Base-by-base conservation (phyloP, 2,888 invertebrate genomes). In the Ashinkailepas kermadecensis region DNA sequence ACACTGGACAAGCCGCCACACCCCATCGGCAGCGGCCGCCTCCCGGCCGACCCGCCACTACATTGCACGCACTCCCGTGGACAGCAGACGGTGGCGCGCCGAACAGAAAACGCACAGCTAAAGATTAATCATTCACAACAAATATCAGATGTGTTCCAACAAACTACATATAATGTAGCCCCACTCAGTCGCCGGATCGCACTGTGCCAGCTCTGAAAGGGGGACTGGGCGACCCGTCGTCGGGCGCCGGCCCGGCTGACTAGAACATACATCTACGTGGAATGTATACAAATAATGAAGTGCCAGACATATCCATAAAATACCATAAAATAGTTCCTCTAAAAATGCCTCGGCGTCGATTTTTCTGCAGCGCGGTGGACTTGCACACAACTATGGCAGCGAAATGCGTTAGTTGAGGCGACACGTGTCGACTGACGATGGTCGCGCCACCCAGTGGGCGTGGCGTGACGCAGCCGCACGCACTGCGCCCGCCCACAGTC, bases 241-340 rank as follows among this genome's bases (percentile, higher is more conserved):
- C 39, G 18, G 15, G 12, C 12, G n/a, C 15, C 70, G 9, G 54
- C 74, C 74, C 39, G 56, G 21, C 74, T 74, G 74, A 74, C 74
- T 74, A 74, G 74, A 74, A 74, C 74, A 56, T 74, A 74, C 74
- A 74, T 18, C 74, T 74, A 74, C 54, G 74, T 74, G 74, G 74
- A 74, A 74, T 74, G 74, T 74, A 74, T 74, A 74, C 74, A 74
- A 74, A 74, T 74, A 74, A 74, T n/a, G 56, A 74, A 74, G 74
- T 59, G 23, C 74, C 74, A 54, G 10, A 21, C 56, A 74, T 15
- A 59, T 15, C 15, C 59, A 59, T 39, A 39, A 39, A 39, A 39
- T 70, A 23, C 70, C 70, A 39, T 39, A 70, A 70, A 70, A 70
- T 70, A 70, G 39, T 70, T 70, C 39, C 25, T 70, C 70, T 70